A percentile compares a stretch with the other conserved stretches of the same genome.
Evolutionary conservation across 2,113 vertebrate genomes (phyloP).

Genomic region (Anolis sagrei): DNA sequence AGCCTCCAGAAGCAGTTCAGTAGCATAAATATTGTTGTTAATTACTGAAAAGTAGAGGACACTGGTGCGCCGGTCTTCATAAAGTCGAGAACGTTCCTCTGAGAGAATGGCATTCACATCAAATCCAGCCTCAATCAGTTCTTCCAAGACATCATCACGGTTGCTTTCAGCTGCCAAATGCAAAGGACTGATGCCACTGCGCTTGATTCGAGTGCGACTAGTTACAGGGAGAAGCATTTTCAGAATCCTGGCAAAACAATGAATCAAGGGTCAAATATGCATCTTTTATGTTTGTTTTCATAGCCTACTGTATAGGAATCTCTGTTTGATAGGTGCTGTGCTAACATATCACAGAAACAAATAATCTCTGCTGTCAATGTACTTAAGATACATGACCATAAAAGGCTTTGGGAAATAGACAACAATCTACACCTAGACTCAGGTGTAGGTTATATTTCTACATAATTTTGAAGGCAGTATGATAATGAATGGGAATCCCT

Average conservation of each 20-base stretch:
- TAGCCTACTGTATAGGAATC: background rate
- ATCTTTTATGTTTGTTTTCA: background rate
- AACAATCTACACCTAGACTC: background rate
- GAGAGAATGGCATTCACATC: constrained; percentile 89
- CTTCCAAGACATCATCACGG: constrained; percentile 82
- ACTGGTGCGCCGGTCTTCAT: constrained; percentile 90
- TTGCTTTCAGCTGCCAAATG: constrained; percentile 91
- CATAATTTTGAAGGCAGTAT: background rate
- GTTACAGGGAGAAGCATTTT: constrained; percentile 88
- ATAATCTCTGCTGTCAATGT: background rate
- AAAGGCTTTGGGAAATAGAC: background rate
- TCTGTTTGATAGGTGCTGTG: background rate
- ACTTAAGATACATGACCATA: background rate
- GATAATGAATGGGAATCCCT: too few relatives aligned
- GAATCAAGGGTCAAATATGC: constrained; percentile 23
- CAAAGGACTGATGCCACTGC: constrained; percentile 91
- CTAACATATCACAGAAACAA: background rate
- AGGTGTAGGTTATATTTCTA: background rate
- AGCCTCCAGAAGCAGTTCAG: constrained; percentile 82
- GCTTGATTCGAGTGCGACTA: constrained; percentile 82
- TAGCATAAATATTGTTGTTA: constrained; percentile 86
- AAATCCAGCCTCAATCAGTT: constrained; percentile 85
- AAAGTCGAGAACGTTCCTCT: constrained; percentile 81
- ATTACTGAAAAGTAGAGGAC: constrained; percentile 88
- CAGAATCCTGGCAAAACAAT: constrained; percentile 80